These are phyloP conservation scores for Sebastes vulpes DNA, from an alignment of 2,797 vertebrate species.

Conservation along the genomic window DNA sequence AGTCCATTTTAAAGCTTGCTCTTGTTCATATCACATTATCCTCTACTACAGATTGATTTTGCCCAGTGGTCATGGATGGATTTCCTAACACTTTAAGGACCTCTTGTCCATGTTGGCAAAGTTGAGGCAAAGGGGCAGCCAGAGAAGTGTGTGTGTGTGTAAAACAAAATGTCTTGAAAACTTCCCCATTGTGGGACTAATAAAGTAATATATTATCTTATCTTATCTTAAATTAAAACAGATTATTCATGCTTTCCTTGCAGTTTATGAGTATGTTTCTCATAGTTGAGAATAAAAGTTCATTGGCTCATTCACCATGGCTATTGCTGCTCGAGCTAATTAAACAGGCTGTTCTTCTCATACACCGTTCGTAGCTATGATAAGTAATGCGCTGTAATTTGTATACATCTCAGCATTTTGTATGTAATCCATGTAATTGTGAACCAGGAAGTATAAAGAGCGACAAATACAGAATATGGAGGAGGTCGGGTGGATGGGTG, in stretches of 20 bases:
- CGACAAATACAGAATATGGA: too few species aligned
- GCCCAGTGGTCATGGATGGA: background rate
- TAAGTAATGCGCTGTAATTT: too few species aligned
- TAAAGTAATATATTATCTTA: too few species aligned
- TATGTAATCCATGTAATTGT: too few species aligned
- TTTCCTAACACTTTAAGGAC: background rate
- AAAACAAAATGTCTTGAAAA: background rate
- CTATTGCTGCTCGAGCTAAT: background rate
- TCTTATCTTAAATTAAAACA: background rate
- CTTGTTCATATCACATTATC: background rate
- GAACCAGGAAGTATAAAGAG: too few species aligned
- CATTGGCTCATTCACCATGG: background rate
- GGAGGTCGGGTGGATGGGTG: too few species aligned
- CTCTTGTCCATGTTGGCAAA: background rate
- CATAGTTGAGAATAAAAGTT: background rate
- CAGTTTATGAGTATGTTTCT: slow-evolving; percentile 1
- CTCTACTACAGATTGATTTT: background rate
- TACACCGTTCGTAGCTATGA: too few species aligned
- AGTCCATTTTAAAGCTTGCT: background rate
- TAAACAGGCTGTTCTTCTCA: background rate
- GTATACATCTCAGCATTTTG: too few species aligned
- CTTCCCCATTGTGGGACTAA: too few species aligned
- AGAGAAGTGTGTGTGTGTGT: background rate
- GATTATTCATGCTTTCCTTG: background rate
- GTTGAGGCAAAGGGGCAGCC: background rate